phyloP scores from a whole-genome alignment of 1,140 invertebrate species.

The Sarcophaga peregrina region DNA sequence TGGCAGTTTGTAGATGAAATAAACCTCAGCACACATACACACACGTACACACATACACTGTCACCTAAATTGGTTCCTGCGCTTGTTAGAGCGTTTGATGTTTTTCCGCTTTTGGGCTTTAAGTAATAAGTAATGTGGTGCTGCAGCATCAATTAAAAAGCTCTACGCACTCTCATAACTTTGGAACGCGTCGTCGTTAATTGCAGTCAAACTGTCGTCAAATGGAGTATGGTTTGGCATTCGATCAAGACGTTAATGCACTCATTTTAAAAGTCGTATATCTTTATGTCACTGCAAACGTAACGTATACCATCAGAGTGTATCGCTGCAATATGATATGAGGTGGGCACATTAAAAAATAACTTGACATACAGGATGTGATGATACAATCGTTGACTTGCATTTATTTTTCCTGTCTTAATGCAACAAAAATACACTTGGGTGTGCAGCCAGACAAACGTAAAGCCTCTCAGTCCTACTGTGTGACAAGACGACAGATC shows the following conservation, averaged over 20 bases:
- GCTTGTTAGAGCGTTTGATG: conserved; percentile 23
- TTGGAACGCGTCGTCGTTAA: conserved; percentile 40
- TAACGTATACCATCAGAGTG: neutral
- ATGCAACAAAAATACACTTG: conserved; percentile 11
- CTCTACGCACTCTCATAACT: conserved; percentile 30
- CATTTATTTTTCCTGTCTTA: no score
- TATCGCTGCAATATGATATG: neutral
- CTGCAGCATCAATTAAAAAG: conserved; percentile 29
- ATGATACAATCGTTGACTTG: conserved; percentile 12
- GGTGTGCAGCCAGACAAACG: neutral
- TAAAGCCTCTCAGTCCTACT: neutral
- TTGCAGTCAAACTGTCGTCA: conserved; percentile 41
- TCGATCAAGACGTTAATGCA: conserved; percentile 41
- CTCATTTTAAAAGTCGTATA: neutral
- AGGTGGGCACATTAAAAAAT: conserved; percentile 41
- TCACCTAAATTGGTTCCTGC: neutral
- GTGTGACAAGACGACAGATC: neutral
- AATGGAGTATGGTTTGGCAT: conserved; percentile 36
- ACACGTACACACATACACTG: neutral
- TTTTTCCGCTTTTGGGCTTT: conserved; percentile 21
- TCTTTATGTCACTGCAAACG: neutral
- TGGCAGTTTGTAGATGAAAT: neutral
- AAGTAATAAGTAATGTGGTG: neutral
- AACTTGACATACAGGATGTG: conserved; percentile 41
- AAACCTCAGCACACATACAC: neutral